Conservation (phyloP, 2,797 vertebrate genomes). For the Sebastes goodei region DNA sequence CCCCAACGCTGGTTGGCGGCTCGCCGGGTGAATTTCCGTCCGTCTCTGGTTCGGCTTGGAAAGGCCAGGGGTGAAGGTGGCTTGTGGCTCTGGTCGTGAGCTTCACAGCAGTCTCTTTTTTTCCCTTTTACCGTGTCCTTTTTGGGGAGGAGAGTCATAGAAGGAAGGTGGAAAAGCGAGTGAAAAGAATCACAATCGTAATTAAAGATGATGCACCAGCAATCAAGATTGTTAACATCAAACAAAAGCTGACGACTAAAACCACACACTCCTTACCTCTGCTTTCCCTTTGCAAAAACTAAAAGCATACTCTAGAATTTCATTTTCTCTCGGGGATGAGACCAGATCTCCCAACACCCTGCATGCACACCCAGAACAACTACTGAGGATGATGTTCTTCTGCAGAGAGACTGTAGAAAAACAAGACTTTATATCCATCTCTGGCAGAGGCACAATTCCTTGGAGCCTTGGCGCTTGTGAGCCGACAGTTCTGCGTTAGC, state of each 20-base stretch:
- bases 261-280: background rate
- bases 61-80: too few species aligned
- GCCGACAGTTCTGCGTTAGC: conserved; percentile 31
- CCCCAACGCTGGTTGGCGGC: too few species aligned
- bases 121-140: background rate
- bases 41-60: too few species aligned
- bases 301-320: conserved; percentile 1
- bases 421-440: conserved; percentile 39
- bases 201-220: conserved; percentile 6
- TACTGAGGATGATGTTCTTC: conserved; percentile 37
- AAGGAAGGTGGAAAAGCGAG: background rate
- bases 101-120: too few species aligned
- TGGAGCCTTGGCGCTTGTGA: conserved; percentile 31
- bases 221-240: background rate
- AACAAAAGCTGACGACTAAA: background rate
- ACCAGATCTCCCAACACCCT: conserved; percentile 2
- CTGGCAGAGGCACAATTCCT: conserved; percentile 46
- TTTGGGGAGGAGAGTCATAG: background rate
- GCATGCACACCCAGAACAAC: conserved; percentile 10
- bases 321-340: conserved; percentile 16
- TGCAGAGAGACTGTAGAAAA: conserved; percentile 30
- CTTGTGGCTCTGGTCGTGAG: too few species aligned
- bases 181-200: background rate
- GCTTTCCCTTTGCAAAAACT: background rate
- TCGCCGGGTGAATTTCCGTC: too few species aligned